These are phyloP conservation scores for Astyanax mexicanus DNA, from an alignment of 2,797 vertebrate genomes.

Conservation along the genomic window DNA sequence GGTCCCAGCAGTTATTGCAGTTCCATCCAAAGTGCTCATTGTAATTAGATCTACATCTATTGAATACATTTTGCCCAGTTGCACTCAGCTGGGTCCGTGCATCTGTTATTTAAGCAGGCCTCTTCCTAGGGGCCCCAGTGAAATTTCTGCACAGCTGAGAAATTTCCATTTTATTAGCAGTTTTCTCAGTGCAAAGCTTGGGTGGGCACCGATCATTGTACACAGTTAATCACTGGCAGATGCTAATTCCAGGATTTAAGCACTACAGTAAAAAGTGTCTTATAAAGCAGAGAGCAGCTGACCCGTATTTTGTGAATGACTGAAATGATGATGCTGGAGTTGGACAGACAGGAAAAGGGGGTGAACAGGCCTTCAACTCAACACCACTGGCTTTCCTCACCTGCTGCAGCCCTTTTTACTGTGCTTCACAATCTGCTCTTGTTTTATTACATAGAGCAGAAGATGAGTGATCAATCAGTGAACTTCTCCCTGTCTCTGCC, in stretches of 20 bases:
- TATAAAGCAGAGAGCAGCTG: slow-evolving; percentile 65
- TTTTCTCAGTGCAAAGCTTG: slow-evolving; percentile 32
- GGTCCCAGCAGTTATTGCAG: slow-evolving; percentile 45
- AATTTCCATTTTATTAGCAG: slow-evolving; percentile 41
- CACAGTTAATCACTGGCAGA: slow-evolving; percentile 64
- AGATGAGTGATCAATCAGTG: not conserved
- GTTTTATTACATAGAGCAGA: not conserved
- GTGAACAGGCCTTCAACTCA: not conserved
- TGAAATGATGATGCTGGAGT: slow-evolving; percentile 14
- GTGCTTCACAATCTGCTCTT: slow-evolving; percentile 15
- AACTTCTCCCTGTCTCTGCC: not conserved
- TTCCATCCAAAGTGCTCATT: slow-evolving; percentile 45
- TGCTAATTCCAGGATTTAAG: slow-evolving; percentile 66
- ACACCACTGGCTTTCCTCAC: slow-evolving; percentile 7
- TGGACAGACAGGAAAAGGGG: slow-evolving; percentile 15
- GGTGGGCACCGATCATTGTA: slow-evolving; percentile 36
- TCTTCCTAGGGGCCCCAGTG: slow-evolving; percentile 30
- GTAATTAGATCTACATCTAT: slow-evolving; percentile 55
- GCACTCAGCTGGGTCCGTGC: slow-evolving; percentile 14
- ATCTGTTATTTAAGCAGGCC: slow-evolving; percentile 46
- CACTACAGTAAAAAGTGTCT: slow-evolving; percentile 67
- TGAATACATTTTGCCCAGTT: slow-evolving; percentile 49
- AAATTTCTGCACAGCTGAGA: slow-evolving; percentile 38
- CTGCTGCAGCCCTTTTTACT: slow-evolving; percentile 11
- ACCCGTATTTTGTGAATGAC: slow-evolving; percentile 58